Evolutionary conservation across 2,797 vertebrate species (phyloP).

Genomic region (Ciconia nigra): DNA sequence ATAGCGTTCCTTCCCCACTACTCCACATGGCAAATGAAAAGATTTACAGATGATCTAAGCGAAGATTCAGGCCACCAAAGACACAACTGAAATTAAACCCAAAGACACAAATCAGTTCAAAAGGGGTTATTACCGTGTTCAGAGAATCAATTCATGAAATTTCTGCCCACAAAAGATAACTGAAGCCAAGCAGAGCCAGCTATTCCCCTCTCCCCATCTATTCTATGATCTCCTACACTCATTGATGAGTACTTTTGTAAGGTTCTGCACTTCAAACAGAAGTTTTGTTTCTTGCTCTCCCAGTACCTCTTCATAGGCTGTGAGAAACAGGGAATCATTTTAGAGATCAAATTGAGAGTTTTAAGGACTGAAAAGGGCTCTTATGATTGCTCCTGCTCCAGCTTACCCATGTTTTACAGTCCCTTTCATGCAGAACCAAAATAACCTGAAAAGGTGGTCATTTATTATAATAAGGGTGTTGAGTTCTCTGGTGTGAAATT

Average conservation of each 20-base stretch:
- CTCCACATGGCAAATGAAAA: background rate
- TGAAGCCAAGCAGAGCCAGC: background rate
- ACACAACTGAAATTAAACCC: background rate
- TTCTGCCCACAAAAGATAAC: background rate
- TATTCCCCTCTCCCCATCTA: background rate
- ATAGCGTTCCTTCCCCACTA: background rate
- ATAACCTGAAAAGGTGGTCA: background rate
- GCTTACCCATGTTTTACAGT: background rate
- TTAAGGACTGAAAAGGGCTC: background rate
- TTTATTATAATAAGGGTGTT: background rate
- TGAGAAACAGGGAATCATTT: background rate
- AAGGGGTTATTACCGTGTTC: background rate
- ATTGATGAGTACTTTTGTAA: background rate
- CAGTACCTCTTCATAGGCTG: background rate
- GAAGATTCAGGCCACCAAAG: background rate
- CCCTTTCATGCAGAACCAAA: background rate
- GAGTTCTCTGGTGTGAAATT: conserved; percentile 2
- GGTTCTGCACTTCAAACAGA: background rate
- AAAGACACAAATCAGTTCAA: background rate
- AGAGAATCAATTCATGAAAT: background rate
- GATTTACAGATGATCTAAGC: background rate
- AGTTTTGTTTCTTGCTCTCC: background rate
- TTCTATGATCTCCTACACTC: background rate
- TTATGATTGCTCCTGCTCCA: background rate
- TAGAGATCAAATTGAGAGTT: background rate